Evolutionary conservation across 2,113 vertebrate genomes (phyloP).

Genomic region (Deroptyus accipitrinus): DNA sequence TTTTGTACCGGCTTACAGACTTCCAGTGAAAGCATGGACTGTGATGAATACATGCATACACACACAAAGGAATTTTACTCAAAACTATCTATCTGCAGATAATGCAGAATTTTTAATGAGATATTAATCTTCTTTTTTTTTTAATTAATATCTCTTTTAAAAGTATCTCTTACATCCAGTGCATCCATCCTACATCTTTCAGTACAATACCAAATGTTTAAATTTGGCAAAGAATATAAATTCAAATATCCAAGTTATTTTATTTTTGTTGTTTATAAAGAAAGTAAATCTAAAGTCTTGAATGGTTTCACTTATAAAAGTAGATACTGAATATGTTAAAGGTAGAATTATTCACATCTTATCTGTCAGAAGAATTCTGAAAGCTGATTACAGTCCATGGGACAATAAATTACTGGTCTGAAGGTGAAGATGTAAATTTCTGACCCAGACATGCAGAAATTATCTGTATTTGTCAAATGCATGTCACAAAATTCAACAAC

Average conservation of each 20-base stretch:
- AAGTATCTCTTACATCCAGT: neutral
- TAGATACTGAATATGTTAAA: no score
- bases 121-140: neutral
- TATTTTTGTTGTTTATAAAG: no score
- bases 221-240: neutral
- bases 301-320: no score
- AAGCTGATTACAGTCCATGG: no score
- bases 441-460: neutral
- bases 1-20: neutral
- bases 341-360: no score
- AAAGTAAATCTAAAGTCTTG: no score
- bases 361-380: no score
- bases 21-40: neutral
- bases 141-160: neutral
- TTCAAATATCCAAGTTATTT: neutral
- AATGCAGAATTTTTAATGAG: neutral
- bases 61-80: neutral
- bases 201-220: neutral
- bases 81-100: constrained; percentile 14
- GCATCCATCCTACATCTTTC: neutral
- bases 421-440: neutral
- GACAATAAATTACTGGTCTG: no score
- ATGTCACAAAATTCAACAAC: neutral
- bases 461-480: neutral
- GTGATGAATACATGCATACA: neutral